phyloP scores from a whole-genome alignment of 2,888 invertebrate genomes.

The Oithona nana region DNA sequence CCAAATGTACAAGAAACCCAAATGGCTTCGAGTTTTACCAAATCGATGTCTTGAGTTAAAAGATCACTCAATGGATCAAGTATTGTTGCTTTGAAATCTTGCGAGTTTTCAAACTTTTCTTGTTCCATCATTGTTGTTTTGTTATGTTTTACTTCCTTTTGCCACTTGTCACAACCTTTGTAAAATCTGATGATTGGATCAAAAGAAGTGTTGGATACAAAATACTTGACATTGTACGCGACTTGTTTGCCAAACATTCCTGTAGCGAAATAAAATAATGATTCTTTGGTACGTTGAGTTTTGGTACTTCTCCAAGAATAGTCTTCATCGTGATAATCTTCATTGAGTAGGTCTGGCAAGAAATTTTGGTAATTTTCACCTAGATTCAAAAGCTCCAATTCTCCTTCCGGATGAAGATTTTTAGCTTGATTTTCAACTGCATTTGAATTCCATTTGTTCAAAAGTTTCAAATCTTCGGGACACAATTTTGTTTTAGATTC shows the following conservation, averaged over 20 bases:
- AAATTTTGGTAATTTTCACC: neutral
- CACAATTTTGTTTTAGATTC: neutral
- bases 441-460: neutral
- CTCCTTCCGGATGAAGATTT: conserved; percentile 10
- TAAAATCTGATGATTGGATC: conserved; percentile 13
- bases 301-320: neutral
- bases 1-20: conserved; percentile 7
- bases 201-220: neutral
- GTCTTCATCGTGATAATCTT: neutral
- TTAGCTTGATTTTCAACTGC: neutral
- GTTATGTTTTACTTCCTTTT: neutral
- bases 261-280: neutral
- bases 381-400: neutral
- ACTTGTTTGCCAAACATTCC: neutral
- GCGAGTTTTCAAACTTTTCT: neutral
- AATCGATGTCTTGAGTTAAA: neutral
- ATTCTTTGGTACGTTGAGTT: neutral
- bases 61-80: neutral
- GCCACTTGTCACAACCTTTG: conserved; percentile 7
- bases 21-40: neutral
- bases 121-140: neutral
- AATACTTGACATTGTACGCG: conserved; percentile 1
- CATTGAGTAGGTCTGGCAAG: neutral
- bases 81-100: neutral
- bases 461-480: neutral